Evolutionary conservation across 1,140 invertebrate species (phyloP).

Genomic region (Solenopsis invicta): DNA sequence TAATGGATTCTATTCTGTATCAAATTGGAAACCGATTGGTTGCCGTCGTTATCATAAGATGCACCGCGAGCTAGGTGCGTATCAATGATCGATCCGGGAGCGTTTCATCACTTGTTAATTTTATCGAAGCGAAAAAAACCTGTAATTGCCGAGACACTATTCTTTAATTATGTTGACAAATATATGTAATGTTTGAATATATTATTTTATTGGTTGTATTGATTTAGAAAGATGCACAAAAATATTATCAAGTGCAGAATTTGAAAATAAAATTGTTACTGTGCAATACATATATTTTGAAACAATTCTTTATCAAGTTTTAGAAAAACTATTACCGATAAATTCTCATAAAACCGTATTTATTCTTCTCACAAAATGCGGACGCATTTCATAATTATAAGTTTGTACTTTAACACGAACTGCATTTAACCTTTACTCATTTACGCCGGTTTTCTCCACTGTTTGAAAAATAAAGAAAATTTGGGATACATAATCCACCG

Average conservation of each 20-base stretch:
- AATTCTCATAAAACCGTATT: slow-evolving; percentile 6
- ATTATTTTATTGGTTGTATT: not conserved
- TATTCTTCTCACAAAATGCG: slow-evolving; percentile 14
- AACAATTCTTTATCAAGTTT: not conserved
- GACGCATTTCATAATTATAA: slow-evolving; percentile 13
- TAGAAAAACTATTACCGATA: not conserved
- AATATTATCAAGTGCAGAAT: not conserved
- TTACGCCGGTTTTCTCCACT: not conserved
- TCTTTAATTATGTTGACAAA: slow-evolving; percentile 24
- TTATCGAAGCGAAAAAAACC: slow-evolving; percentile 3
- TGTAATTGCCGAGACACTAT: slow-evolving; percentile 39
- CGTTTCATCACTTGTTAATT: slow-evolving; percentile 44
- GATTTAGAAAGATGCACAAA: not conserved
- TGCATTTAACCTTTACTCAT: slow-evolving; percentile 38
- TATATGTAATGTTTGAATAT: not conserved
- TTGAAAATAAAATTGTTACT: slow-evolving; percentile 4
- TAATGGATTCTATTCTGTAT: slow-evolving; percentile 83
- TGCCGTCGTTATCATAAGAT: slow-evolving; percentile 61
- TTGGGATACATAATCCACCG: slow-evolving; percentile 63
- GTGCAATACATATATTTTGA: not conserved
- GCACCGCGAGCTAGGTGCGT: slow-evolving; percentile 24
- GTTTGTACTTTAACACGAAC: slow-evolving; percentile 24
- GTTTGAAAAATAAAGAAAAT: slow-evolving; percentile 60
- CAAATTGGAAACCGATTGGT: slow-evolving; percentile 82
- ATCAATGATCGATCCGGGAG: slow-evolving; percentile 50